These are phyloP conservation scores for Phalacrocorax brasilianus DNA, from an alignment of 2,113 vertebrate species.

Conservation along the genomic window DNA sequence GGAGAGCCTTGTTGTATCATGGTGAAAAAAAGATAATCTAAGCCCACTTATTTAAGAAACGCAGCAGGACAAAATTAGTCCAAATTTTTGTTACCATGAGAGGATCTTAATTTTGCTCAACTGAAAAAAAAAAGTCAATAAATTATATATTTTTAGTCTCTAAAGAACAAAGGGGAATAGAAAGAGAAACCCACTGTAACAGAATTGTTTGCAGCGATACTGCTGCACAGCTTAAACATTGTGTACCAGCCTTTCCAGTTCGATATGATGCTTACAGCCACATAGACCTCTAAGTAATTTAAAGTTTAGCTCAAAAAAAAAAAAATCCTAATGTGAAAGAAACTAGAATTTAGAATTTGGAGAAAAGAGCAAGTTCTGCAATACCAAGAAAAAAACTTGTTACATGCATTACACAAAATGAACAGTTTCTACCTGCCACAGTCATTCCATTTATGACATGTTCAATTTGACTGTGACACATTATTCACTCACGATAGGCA, in stretches of 20 bases:
- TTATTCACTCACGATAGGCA: not conserved
- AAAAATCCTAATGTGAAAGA: not conserved
- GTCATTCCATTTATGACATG: accelerated
- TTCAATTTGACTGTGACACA: not conserved
- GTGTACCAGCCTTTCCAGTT: not conserved
- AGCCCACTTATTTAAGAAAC: not conserved
- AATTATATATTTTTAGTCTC: not conserved
- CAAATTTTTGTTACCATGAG: not conserved
- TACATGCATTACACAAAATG: not conserved
- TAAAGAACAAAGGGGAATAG: not conserved
- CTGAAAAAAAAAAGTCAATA: not conserved
- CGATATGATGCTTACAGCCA: not conserved
- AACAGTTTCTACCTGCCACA: not conserved
- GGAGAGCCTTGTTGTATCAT: not conserved
- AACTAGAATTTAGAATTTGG: not conserved
- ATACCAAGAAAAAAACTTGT: not conserved
- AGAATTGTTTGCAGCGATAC: not conserved
- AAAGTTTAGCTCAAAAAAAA: not conserved
- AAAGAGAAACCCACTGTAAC: not conserved
- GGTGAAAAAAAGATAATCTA: not conserved
- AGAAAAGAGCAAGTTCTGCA: not conserved
- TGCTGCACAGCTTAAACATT: not conserved
- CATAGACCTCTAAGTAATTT: not conserved
- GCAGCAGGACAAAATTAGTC: not conserved
- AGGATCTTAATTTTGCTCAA: not conserved